A percentile compares a stretch with the other conserved stretches of the same genome.
phyloP scores from a whole-genome alignment of 2,797 vertebrate genomes.

The Caiman crocodilus region DNA sequence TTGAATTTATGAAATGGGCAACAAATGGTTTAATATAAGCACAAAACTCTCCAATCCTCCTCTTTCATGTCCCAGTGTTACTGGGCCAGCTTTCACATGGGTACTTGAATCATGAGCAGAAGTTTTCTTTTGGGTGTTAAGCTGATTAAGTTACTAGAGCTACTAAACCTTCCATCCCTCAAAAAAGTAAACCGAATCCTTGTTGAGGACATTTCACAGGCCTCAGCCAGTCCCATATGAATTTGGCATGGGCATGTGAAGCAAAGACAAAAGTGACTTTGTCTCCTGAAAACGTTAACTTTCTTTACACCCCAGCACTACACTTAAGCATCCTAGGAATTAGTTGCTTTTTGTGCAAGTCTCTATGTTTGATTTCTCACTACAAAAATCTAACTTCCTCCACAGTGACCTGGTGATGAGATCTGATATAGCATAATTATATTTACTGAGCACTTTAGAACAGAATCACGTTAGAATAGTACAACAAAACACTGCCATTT shows the following conservation, averaged over 20 bases:
- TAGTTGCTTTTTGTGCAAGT: background rate
- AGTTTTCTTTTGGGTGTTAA: background rate
- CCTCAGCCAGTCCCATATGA: background rate
- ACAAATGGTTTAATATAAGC: background rate
- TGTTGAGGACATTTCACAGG: background rate
- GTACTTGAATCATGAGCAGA: constrained; percentile 34
- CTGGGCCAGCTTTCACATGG: constrained; percentile 33
- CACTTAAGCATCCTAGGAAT: background rate
- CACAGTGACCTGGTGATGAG: background rate
- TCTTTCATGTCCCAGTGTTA: constrained; percentile 25
- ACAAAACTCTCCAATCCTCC: constrained; percentile 11
- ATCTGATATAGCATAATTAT: background rate
- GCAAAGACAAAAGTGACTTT: constrained; percentile 21
- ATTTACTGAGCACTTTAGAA: background rate
- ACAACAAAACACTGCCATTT: background rate
- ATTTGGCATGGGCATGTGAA: background rate
- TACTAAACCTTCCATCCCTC: background rate
- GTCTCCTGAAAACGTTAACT: background rate
- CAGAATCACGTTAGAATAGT: background rate
- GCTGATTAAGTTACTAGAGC: background rate
- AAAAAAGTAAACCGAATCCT: background rate
- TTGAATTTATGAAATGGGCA: constrained; percentile 4
- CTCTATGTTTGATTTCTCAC: background rate
- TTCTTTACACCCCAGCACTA: background rate
- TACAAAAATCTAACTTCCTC: background rate